Evolutionary conservation across 2,888 invertebrate species (phyloP), one percentile per base, ranked within the genome.

Genomic region (Uloborus plumipes): DNA sequence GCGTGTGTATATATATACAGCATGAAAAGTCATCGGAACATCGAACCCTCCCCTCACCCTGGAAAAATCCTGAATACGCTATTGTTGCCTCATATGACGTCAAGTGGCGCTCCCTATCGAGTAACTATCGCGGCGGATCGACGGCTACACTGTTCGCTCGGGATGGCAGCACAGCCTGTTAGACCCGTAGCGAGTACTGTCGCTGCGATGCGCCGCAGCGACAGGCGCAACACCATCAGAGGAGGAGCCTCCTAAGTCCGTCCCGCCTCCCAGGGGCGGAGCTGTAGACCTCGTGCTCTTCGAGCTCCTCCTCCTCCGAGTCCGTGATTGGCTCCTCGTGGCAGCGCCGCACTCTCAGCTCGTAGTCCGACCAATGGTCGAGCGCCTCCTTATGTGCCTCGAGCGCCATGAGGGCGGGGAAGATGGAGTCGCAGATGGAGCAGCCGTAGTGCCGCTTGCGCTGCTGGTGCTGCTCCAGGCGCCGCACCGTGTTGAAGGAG

Each of bases 391-490:
- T 94, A 90, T 94, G 94, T 89, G 94, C 93, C 88, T 94, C 94
- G 85, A 94, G 90, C 22, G 93, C 92, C 93, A 94, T 84, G n/a
- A 94, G 90, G 20, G 93, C 93, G 16, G 94, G 93, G 89, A 94
- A 94, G 85, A 94, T 91, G 88, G 93, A 93, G 90, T 94, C 94
- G 90, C 94, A 94, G 11, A 94, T 93, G 87, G 93, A 92, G 90
- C 94, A 94, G 93, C 94, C 94, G 88, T 94, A 94, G 90, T 94
- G 94, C 80, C 94, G 90, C 88, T 94, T 94, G 90, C 94, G 94
- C 89, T 94, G 94, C 89, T 94, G 93, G 88, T 94, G 94, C 86
- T 94, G 93, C 53, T 91, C 92, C 87, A 94, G 91, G 88, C 92
- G 92, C 77, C 93, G 92, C 58, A 92, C 92, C 86, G 92, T 92